These are phyloP conservation scores for Pardalotus punctatus DNA, from an alignment of 2,113 vertebrate species.

Conservation along the genomic window DNA sequence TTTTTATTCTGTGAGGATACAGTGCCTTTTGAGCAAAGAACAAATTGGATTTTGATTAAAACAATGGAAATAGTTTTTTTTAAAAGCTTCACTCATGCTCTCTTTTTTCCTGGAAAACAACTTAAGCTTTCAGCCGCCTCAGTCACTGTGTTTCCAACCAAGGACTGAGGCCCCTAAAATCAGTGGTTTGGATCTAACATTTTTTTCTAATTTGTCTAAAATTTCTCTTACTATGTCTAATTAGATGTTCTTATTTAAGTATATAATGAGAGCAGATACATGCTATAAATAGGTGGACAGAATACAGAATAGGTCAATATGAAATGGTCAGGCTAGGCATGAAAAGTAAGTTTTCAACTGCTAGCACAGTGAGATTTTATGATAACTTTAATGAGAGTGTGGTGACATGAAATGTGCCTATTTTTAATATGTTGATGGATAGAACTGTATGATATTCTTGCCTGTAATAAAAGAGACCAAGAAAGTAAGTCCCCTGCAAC, in stretches of 20 bases:
- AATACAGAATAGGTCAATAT: background rate
- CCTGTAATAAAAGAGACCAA: background rate
- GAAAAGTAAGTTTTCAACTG: background rate
- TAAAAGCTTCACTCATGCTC: background rate
- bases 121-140: background rate
- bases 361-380: background rate
- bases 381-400: background rate
- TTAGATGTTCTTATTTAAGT: background rate
- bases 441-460: background rate
- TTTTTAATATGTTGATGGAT: slow-evolving; percentile 26
- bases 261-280: background rate
- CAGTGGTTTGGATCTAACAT: accelerated
- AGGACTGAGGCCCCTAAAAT: background rate
- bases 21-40: background rate
- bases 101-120: background rate
- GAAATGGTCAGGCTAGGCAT: background rate
- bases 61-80: background rate
- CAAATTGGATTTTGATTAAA: background rate
- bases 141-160: background rate
- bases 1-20: background rate
- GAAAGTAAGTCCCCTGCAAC: background rate
- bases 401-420: background rate
- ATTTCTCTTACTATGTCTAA: background rate
- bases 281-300: background rate
- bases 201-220: background rate